These are phyloP conservation scores for Tortricodes alternella DNA, from an alignment of 2,888 invertebrate genomes.

Conservation along the genomic window DNA sequence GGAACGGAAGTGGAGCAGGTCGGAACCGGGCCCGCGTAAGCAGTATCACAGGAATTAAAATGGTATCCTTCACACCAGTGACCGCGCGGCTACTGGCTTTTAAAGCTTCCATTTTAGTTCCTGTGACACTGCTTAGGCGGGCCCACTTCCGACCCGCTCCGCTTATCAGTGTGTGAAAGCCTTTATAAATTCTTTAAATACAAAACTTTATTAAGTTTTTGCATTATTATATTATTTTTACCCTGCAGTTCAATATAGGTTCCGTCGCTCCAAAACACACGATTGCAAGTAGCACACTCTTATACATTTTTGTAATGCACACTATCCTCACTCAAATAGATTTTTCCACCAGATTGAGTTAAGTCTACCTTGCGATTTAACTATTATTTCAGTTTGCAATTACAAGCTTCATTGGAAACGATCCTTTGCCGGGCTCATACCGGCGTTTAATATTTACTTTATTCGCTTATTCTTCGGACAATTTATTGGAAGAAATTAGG, in stretches of 20 bases:
- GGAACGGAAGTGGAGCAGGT: no score
- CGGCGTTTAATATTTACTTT: neutral
- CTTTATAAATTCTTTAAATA: no score
- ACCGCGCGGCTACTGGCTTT: no score
- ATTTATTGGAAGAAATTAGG: no score
- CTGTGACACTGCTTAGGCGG: no score
- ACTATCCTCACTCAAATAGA: neutral
- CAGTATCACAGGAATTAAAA: no score
- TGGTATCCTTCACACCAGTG: no score
- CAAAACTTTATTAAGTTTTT: no score
- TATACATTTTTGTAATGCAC: neutral
- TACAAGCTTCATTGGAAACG: slow-evolving; percentile 47
- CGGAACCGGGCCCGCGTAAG: no score
- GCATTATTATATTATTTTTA: neutral
- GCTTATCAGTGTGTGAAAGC: no score
- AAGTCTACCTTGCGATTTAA: slow-evolving; percentile 29
- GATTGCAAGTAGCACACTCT: neutral
- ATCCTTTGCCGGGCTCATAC: slow-evolving; percentile 4
- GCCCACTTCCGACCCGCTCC: no score
- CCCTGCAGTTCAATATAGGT: slow-evolving; percentile 1
- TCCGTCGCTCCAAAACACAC: neutral
- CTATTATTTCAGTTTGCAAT: slow-evolving; percentile 44
- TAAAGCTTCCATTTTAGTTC: no score
- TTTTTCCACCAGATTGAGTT: slow-evolving; percentile 17
- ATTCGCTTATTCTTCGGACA: neutral